These are phyloP conservation scores for Oreocharis arfaki DNA, from an alignment of 2,113 vertebrate genomes.

Conservation along the genomic window DNA sequence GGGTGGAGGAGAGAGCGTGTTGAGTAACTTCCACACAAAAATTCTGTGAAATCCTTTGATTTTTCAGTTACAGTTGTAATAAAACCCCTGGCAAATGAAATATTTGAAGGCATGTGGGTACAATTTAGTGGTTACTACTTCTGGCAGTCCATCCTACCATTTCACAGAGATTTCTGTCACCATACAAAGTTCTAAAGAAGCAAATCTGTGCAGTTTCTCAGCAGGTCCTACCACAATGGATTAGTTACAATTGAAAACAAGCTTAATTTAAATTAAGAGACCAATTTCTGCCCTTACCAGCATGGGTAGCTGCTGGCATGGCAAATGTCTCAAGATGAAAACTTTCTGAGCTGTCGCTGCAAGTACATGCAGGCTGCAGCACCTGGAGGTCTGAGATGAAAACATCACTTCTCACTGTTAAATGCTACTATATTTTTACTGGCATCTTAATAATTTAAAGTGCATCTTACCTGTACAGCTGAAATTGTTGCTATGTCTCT, in stretches of 20 bases:
- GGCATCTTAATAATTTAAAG: background rate
- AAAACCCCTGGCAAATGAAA: background rate
- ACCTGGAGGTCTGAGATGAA: background rate
- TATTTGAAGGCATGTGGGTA: background rate
- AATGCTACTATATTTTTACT: background rate
- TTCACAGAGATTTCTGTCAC: background rate
- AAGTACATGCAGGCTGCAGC: background rate
- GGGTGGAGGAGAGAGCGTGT: background rate
- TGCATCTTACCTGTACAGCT: background rate
- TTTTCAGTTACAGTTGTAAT: background rate
- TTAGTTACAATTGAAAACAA: background rate
- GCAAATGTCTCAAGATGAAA: background rate
- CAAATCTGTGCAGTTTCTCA: background rate
- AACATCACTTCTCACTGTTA: background rate
- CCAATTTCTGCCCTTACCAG: background rate
- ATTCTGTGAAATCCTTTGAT: background rate
- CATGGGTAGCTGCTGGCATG: background rate
- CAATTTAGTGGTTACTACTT: background rate
- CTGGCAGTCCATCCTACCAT: background rate
- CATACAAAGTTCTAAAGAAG: background rate
- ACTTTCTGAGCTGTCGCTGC: background rate
- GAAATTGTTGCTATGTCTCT: background rate
- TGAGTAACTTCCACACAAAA: background rate
- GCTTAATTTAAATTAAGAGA: background rate
- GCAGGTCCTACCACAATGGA: background rate